Conservation (phyloP, 2,797 vertebrate species). For the Prionace glauca region DNA sequence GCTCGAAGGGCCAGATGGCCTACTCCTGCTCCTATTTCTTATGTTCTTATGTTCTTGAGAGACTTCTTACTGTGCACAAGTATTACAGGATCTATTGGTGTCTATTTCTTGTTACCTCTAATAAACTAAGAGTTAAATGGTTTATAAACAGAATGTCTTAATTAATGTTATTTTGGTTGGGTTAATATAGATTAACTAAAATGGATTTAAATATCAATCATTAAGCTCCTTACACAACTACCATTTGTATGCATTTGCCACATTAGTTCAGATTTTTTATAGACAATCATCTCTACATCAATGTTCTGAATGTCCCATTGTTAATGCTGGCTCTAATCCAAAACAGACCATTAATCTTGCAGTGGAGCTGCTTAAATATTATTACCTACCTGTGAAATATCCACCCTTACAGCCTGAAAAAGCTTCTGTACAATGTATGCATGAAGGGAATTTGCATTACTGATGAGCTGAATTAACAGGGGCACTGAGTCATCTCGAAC, state of each 20-base stretch:
- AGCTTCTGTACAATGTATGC: conserved; percentile 38
- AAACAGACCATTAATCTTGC: background rate
- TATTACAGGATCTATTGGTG: background rate
- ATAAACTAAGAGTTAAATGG: background rate
- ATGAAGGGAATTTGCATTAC: conserved; percentile 39
- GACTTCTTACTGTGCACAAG: no score
- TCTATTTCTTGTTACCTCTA: background rate
- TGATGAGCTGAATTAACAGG: conserved; percentile 38
- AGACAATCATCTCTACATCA: background rate
- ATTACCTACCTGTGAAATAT: conserved; percentile 37
- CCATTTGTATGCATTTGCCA: background rate
- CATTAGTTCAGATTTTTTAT: background rate
- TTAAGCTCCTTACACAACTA: background rate
- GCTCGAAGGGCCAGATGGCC: no score
- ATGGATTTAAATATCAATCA: background rate
- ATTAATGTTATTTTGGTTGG: background rate
- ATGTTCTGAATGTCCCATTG: background rate
- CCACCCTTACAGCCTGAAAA: conserved; percentile 36
- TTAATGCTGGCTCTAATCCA: background rate
- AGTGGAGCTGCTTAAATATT: background rate
- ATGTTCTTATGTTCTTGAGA: no score
- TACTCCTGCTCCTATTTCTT: no score
- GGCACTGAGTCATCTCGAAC: conserved; percentile 39
- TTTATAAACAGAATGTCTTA: background rate
- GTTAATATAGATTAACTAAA: background rate